phyloP scores from a whole-genome alignment of 2,113 vertebrate genomes.

The Phoenicopterus ruber region DNA sequence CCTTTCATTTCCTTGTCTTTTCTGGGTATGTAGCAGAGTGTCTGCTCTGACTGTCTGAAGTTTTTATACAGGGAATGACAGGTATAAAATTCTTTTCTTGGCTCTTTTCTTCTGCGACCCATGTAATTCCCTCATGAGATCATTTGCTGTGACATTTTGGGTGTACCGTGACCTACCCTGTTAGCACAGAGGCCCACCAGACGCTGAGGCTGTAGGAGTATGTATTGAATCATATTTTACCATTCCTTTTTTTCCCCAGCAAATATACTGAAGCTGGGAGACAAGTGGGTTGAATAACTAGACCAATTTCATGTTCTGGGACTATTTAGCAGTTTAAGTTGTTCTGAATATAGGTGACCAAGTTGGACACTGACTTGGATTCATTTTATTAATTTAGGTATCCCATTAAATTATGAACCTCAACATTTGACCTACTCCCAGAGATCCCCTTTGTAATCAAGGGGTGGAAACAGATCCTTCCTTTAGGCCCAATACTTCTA shows the following conservation, averaged over 20 bases:
- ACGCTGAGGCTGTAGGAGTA: background rate
- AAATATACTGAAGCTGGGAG: background rate
- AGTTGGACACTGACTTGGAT: background rate
- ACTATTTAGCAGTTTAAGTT: background rate
- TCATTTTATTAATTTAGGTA: background rate
- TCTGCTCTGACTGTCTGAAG: slow-evolving; percentile 10
- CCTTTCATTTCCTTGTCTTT: slow-evolving; percentile 19
- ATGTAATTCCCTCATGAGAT: slow-evolving; percentile 40
- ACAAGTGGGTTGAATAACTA: background rate
- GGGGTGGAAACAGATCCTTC: background rate
- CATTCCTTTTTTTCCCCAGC: background rate
- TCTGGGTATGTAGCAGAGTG: background rate
- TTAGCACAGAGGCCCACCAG: slow-evolving; percentile 10
- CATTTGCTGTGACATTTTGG: slow-evolving; percentile 51
- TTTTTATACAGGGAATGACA: background rate
- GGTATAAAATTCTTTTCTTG: slow-evolving; percentile 39
- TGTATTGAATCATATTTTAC: background rate
- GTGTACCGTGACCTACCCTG: slow-evolving; percentile 19
- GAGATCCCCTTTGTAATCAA: background rate
- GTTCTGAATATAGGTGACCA: background rate
- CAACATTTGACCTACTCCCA: background rate
- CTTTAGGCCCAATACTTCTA: background rate
- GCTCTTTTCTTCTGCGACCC: slow-evolving; percentile 7
- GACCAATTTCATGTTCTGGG: background rate
- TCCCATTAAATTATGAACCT: background rate